Base-by-base conservation (phyloP, 2,797 vertebrate species). In the Enteromius viviparus region DNA sequence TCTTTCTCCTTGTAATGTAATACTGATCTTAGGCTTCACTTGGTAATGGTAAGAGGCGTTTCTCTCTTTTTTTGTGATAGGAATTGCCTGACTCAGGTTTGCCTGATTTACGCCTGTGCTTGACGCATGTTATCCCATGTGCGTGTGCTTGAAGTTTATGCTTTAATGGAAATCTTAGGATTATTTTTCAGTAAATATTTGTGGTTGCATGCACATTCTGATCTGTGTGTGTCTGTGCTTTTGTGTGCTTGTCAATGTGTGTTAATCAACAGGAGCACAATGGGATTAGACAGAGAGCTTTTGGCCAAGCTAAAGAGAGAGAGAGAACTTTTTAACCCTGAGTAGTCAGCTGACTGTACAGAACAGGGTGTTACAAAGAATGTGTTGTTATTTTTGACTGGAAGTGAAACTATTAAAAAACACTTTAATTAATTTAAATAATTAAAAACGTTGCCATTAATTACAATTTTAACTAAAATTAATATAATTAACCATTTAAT, bases 321-420 rank as follows among this genome's bases (percentile, higher is more conserved):
- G 40, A 69, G n/a, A 62, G 40, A 91, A 90, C 91, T 91, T 92
- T 93, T 91, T 89, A 90, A 89, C 90, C 83, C 37, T 85, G 7
- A 60, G 29, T 42, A 70, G 85, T 92, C 90, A 92, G 91, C 87
- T 93, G 91, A 93, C 87, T 58, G 55, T 55, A 82, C 80, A 86
- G 87, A 89, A 77, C 53, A 49, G 34, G 53, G 37, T 64, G 51
- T 71, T 49, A 45, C 42, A 53, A n/a, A 76, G 26, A 80, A 37
- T 21, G 34, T 62, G 23, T 60, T 76, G 75, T 42, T 60, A 60
- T 76, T 42, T 23, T 42, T 60, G 15, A 40, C 21, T 23, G 37
- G 37, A 68, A 60, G 21, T 10, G 40, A 40, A 75, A 55, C 19
- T 14, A 34, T 51, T 53, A 14, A 75, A 75, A 75, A 21, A 0